phyloP scores from a whole-genome alignment of 2,113 vertebrate genomes.

The Anarhynchus alexandrinus region DNA sequence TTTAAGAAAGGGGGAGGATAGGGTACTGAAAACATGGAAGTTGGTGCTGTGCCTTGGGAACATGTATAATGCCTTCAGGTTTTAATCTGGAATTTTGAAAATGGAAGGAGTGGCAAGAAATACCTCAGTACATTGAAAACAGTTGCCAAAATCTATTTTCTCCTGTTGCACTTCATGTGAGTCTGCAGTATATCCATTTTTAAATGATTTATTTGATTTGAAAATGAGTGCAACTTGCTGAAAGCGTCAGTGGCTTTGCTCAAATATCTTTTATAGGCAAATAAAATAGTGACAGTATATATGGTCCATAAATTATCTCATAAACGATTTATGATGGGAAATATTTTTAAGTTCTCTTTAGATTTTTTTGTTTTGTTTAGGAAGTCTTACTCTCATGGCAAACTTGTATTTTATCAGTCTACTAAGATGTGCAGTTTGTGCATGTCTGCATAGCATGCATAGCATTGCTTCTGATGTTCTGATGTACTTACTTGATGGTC shows the following conservation, averaged over 20 bases:
- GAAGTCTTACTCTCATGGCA: background rate
- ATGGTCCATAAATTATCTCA: background rate
- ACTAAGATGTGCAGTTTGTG: accelerated
- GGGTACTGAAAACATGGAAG: background rate
- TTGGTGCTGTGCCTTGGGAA: background rate
- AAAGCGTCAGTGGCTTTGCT: background rate
- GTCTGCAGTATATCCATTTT: background rate
- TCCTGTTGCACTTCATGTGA: background rate
- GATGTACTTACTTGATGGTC: background rate
- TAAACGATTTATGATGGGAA: background rate
- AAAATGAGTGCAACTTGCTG: background rate
- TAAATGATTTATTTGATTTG: background rate
- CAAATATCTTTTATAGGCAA: background rate
- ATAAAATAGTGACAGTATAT: background rate
- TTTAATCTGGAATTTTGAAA: background rate
- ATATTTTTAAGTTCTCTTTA: background rate
- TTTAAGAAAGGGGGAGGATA: background rate
- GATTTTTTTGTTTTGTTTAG: background rate
- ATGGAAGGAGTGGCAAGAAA: background rate
- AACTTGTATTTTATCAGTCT: background rate
- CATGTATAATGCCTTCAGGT: background rate
- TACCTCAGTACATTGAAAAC: background rate
- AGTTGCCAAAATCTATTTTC: background rate
- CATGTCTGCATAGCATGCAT: background rate
- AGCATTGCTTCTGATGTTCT: background rate